Conservation (phyloP, 2,113 vertebrate genomes). For the Elaphurus davidianus region DNA sequence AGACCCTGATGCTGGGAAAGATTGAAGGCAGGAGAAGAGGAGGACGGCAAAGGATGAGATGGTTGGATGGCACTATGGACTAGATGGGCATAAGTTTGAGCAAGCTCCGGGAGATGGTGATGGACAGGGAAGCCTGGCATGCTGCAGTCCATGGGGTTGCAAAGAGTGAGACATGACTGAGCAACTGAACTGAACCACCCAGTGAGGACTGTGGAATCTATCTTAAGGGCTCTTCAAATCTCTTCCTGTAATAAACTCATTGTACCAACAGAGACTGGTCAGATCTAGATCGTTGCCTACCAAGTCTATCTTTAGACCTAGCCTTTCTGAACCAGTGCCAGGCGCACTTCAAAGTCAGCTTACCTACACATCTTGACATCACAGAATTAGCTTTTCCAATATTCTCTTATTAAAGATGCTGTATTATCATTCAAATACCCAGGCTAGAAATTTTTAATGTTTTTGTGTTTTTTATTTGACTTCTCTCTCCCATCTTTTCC, state of each 20-base stretch:
- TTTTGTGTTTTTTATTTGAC: neutral
- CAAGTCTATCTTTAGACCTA: neutral
- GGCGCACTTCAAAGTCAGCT: neutral
- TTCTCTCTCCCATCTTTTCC: neutral
- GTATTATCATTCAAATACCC: neutral
- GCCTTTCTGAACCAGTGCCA: neutral
- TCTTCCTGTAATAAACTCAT: neutral
- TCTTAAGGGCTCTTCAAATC: neutral
- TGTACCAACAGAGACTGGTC: neutral
- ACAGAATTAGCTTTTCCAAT: neutral
- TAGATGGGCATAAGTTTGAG: no score
- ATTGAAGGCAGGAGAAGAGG: no score
- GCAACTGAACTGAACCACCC: neutral
- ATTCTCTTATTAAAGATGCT: neutral
- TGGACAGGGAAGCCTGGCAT: no score
- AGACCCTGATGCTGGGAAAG: no score
- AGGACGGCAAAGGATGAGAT: no score
- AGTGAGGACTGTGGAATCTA: neutral
- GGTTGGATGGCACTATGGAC: no score
- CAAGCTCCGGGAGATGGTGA: no score
- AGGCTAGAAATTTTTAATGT: neutral
- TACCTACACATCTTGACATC: neutral
- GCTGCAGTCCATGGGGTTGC: no score
- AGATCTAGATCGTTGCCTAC: neutral
- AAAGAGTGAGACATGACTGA: no score